A percentile compares a stretch with the other conserved stretches of the same genome.
These are phyloP conservation scores for Drosophila quadrilineata DNA, from an alignment of 1,140 invertebrate genomes.

Conservation along the genomic window DNA sequence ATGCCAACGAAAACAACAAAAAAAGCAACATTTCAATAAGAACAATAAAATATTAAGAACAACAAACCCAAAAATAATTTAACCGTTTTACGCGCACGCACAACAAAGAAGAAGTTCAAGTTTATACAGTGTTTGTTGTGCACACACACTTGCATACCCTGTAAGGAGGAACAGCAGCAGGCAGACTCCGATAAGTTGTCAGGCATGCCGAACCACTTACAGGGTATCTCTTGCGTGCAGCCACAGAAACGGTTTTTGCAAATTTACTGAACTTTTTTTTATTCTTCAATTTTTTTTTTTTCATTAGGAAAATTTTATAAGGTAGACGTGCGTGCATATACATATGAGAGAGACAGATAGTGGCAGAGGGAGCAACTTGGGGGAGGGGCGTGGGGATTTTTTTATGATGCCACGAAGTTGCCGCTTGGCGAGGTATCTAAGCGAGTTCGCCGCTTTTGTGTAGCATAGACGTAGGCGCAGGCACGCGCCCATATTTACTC, in stretches of 20 bases:
- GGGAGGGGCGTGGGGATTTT: too few relatives aligned
- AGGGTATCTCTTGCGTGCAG: slow-evolving; percentile 5
- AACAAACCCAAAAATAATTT: slow-evolving; percentile 54
- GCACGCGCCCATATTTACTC: slow-evolving; percentile 24
- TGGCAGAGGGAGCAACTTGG: too few relatives aligned
- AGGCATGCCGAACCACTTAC: not conserved
- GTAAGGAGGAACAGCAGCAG: not conserved
- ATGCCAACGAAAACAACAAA: slow-evolving; percentile 11
- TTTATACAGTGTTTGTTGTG: slow-evolving; percentile 24
- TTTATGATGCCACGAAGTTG: slow-evolving; percentile 43
- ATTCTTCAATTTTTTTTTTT: slow-evolving; percentile 21
- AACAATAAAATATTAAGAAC: not conserved
- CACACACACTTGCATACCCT: too few relatives aligned
- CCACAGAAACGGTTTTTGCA: not conserved
- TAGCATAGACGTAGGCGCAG: slow-evolving; percentile 2
- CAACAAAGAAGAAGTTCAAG: slow-evolving; percentile 26
- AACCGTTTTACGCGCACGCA: slow-evolving; percentile 55
- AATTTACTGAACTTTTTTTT: not conserved
- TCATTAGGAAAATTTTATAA: slow-evolving; percentile 68
- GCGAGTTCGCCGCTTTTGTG: too few relatives aligned
- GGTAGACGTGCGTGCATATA: slow-evolving; percentile 41
- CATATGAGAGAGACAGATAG: slow-evolving; percentile 37
- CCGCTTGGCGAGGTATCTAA: not conserved
- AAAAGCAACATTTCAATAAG: slow-evolving; percentile 1
- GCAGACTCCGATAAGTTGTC: too few relatives aligned